A percentile compares a stretch with the other conserved stretches of the same genome.
Evolutionary conservation across 1,140 invertebrate species (phyloP).

Genomic region (Hyles vespertilio): DNA sequence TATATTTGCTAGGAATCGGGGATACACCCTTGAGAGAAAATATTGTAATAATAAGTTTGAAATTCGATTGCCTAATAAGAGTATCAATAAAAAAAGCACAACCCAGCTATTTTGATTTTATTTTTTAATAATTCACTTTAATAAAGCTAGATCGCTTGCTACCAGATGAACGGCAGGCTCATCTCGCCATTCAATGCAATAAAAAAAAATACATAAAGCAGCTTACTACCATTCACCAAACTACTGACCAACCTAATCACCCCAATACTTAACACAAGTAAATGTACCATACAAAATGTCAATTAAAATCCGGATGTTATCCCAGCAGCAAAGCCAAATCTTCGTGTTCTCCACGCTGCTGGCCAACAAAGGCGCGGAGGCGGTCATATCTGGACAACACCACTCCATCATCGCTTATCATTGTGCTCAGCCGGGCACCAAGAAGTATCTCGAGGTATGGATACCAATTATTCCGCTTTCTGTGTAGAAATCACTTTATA

Average conservation of each 20-base stretch:
- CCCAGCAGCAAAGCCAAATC: constrained; percentile 97
- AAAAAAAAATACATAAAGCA: too few relatives aligned
- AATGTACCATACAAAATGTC: not conserved
- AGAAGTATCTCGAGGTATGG: constrained; percentile 92
- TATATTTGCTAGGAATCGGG: too few relatives aligned
- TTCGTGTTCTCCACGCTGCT: constrained; percentile 97
- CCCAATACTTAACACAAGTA: not conserved
- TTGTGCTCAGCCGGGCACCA: constrained; percentile 95
- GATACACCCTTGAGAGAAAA: too few relatives aligned
- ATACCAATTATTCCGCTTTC: not conserved
- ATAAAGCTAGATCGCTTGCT: too few relatives aligned
- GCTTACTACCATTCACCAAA: too few relatives aligned
- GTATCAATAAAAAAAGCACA: too few relatives aligned
- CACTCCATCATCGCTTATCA: constrained; percentile 96
- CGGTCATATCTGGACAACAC: constrained; percentile 91
- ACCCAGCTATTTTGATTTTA: too few relatives aligned
- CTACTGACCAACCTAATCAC: not conserved
- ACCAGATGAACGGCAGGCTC: too few relatives aligned
- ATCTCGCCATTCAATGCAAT: too few relatives aligned
- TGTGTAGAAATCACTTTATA: not conserved
- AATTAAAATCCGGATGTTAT: constrained; percentile 30
- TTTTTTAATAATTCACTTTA: too few relatives aligned
- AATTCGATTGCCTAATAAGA: too few relatives aligned
- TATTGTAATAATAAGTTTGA: too few relatives aligned
- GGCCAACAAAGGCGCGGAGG: constrained; percentile 96